phyloP scores from a whole-genome alignment of 2,113 vertebrate species.

The Pyrgilauda ruficollis region DNA sequence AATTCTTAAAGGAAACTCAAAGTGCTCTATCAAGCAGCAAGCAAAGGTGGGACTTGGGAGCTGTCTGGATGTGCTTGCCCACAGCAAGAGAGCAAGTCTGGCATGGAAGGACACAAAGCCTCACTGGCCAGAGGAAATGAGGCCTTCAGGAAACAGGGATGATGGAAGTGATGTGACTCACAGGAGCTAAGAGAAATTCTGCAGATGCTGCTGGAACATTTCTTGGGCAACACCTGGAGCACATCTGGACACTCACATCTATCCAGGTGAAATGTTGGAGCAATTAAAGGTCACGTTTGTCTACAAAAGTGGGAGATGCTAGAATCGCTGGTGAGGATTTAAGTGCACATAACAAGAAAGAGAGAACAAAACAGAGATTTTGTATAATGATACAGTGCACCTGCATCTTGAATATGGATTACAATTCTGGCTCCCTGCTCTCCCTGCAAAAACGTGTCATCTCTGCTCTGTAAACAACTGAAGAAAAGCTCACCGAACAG shows the following conservation, averaged over 20 bases:
- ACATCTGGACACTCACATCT: neutral
- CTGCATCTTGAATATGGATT: neutral
- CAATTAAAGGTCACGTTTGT: neutral
- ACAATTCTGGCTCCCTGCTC: neutral
- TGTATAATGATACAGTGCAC: neutral
- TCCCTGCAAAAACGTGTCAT: neutral
- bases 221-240: neutral
- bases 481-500: neutral
- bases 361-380: neutral
- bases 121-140: neutral
- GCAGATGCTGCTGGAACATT: neutral
- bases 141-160: neutral
- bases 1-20: neutral
- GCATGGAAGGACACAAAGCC: neutral
- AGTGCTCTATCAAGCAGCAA: neutral
- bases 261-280: neutral
- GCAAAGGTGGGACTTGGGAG: neutral
- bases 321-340: neutral
- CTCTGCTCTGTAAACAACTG: neutral
- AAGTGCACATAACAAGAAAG: neutral
- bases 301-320: neutral
- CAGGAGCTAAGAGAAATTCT: neutral
- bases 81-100: neutral
- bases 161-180: no score
- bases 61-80: neutral